Percentiles rank a stretch among this genome's conserved stretches.
Evolutionary conservation across 2,888 invertebrate genomes (phyloP).

Genomic region (Agonopterix arenella): DNA sequence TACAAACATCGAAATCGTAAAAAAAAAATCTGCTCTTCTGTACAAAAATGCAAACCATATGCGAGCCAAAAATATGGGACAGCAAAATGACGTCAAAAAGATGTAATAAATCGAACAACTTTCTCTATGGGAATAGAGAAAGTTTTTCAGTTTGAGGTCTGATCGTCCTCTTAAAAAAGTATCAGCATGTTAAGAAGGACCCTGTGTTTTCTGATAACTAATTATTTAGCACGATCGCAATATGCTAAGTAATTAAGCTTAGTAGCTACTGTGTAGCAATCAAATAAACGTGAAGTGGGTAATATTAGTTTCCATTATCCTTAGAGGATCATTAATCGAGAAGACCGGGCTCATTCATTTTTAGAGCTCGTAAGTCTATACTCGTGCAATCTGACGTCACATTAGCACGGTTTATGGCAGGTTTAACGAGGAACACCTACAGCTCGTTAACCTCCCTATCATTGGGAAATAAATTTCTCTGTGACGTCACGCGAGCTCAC

Average conservation of each 20-base stretch:
- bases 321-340: slow-evolving; percentile 13
- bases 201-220: too few relatives aligned
- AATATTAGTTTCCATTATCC: slow-evolving; percentile 6
- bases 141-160: too few relatives aligned
- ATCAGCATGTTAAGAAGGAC: too few relatives aligned
- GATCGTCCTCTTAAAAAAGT: too few relatives aligned
- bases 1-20: too few relatives aligned
- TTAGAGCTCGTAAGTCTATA: slow-evolving; percentile 23
- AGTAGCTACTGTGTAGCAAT: slow-evolving; percentile 2
- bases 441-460: slow-evolving; percentile 57
- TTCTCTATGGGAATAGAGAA: too few relatives aligned
- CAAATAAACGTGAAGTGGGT: background rate
- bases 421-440: slow-evolving; percentile 52
- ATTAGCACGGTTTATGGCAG: slow-evolving; percentile 51
- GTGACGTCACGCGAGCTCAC: slow-evolving; percentile 35
- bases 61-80: too few relatives aligned
- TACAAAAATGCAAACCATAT: too few relatives aligned
- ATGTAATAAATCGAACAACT: too few relatives aligned
- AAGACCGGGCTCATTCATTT: slow-evolving; percentile 18
- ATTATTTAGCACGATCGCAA: too few relatives aligned
- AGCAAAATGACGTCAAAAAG: too few relatives aligned
- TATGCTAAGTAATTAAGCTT: background rate
- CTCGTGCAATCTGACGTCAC: slow-evolving; percentile 42
- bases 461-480: slow-evolving; percentile 45
- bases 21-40: too few relatives aligned